These are phyloP conservation scores for Hermaeophaga mercurialis DNA, from an alignment of 2,888 invertebrate genomes.

Conservation along the genomic window DNA sequence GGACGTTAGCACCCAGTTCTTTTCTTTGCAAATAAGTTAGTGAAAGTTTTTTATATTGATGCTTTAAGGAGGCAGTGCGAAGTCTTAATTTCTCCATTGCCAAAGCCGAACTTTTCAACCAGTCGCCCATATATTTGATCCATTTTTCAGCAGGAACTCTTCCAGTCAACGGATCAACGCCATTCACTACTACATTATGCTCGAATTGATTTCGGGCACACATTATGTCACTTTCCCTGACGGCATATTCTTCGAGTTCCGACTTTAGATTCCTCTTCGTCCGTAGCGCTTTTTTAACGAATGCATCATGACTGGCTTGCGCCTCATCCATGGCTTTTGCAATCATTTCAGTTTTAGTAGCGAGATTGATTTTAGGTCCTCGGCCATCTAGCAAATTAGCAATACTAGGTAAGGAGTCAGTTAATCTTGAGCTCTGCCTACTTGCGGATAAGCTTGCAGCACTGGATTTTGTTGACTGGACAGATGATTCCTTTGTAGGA, in stretches of 20 bases:
- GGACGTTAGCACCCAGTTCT: slow-evolving; percentile 64
- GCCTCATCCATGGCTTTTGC: slow-evolving; percentile 43
- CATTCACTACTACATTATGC: slow-evolving; percentile 55
- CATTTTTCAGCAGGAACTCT: slow-evolving; percentile 66
- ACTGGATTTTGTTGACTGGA: too few species aligned
- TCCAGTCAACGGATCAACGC: slow-evolving; percentile 62
- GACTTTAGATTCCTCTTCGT: slow-evolving; percentile 39
- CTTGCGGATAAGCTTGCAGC: too few species aligned
- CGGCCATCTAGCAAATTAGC: slow-evolving; percentile 21
- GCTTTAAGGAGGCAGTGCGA: slow-evolving; percentile 62
- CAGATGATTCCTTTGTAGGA: neutral
- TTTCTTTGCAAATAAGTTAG: slow-evolving; percentile 62
- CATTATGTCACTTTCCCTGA: slow-evolving; percentile 60
- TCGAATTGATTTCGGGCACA: slow-evolving; percentile 61
- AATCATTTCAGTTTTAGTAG: slow-evolving; percentile 45
- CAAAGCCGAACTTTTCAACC: slow-evolving; percentile 62
- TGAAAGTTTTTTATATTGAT: slow-evolving; percentile 62
- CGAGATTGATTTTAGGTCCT: slow-evolving; percentile 41
- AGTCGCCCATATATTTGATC: slow-evolving; percentile 63
- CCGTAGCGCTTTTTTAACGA: slow-evolving; percentile 38
- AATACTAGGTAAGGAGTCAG: slow-evolving; percentile 17
- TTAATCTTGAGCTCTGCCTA: neutral
- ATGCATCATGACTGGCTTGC: slow-evolving; percentile 35
- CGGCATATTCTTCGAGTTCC: slow-evolving; percentile 59
- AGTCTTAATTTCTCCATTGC: slow-evolving; percentile 65